These are phyloP conservation scores for Parnassius smintheus DNA, from an alignment of 2,888 invertebrate species.

Conservation along the genomic window DNA sequence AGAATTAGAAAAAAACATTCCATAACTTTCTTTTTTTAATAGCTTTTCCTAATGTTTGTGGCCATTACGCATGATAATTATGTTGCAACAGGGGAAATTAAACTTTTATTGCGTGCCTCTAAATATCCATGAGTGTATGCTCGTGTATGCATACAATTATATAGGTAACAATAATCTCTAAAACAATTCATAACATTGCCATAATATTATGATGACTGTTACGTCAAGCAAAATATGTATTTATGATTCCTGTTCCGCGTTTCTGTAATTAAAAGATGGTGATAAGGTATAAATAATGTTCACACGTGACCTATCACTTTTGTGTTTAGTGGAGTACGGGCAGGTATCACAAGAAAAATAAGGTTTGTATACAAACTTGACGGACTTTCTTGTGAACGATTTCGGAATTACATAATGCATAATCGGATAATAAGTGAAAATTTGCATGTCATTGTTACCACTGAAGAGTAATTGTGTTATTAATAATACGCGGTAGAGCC, in stretches of 20 bases:
- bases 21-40: too few relatives aligned
- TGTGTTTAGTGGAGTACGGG: conserved; percentile 7
- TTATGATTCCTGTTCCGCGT: conserved; percentile 25
- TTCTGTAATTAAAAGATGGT: conserved; percentile 11
- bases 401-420: conserved; percentile 2
- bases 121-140: too few relatives aligned
- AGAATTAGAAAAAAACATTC: too few relatives aligned
- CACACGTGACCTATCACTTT: conserved; percentile 21
- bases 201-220: background rate
- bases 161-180: too few relatives aligned
- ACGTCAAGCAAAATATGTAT: conserved; percentile 2
- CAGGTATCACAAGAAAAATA: conserved; percentile 10
- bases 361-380: conserved; percentile 7
- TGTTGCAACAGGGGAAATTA: too few relatives aligned
- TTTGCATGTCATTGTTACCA: too few relatives aligned
- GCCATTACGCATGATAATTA: too few relatives aligned
- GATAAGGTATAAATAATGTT: conserved; percentile 13
- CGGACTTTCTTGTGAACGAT: conserved; percentile 11
- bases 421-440: background rate
- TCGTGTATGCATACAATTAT: too few relatives aligned
- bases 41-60: too few relatives aligned
- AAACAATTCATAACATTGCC: conserved; percentile 10
- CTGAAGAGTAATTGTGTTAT: too few relatives aligned
- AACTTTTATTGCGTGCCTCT: too few relatives aligned
- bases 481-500: too few relatives aligned